Percentiles rank a stretch among this genome's conserved stretches.
These are phyloP conservation scores for Pontoporia blainvillei DNA, from an alignment of 2,113 vertebrate species.

Conservation along the genomic window DNA sequence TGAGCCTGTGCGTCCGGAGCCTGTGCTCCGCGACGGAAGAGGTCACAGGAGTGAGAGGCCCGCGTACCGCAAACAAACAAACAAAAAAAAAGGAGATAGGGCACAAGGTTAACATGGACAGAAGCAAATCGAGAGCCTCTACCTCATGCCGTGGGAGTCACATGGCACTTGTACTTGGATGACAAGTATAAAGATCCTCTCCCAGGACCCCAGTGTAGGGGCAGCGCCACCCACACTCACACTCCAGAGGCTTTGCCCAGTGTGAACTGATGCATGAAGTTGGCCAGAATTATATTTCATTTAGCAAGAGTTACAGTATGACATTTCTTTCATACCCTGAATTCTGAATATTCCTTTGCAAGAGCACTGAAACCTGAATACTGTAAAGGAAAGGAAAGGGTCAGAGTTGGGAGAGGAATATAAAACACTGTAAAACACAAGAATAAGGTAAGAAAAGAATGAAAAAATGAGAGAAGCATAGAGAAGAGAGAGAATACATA, in stretches of 20 bases:
- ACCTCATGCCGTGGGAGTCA: neutral
- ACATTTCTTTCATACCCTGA: slow-evolving; percentile 33
- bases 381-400: neutral
- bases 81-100: neutral
- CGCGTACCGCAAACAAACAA: no score
- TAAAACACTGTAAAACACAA: neutral
- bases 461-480: neutral
- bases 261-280: neutral
- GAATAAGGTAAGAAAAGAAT: neutral
- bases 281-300: neutral
- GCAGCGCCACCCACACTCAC: neutral
- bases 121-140: neutral
- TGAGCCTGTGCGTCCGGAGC: no score
- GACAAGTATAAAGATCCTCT: neutral
- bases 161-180: neutral
- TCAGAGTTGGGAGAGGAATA: neutral
- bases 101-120: neutral
- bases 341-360: slow-evolving; percentile 24
- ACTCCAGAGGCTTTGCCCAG: neutral
- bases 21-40: neutral
- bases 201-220: neutral
- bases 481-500: neutral
- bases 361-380: neutral
- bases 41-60: no score
- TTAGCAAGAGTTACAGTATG: neutral